These are phyloP conservation scores for Mareca penelope DNA, from an alignment of 2,797 vertebrate genomes.

Conservation along the genomic window DNA sequence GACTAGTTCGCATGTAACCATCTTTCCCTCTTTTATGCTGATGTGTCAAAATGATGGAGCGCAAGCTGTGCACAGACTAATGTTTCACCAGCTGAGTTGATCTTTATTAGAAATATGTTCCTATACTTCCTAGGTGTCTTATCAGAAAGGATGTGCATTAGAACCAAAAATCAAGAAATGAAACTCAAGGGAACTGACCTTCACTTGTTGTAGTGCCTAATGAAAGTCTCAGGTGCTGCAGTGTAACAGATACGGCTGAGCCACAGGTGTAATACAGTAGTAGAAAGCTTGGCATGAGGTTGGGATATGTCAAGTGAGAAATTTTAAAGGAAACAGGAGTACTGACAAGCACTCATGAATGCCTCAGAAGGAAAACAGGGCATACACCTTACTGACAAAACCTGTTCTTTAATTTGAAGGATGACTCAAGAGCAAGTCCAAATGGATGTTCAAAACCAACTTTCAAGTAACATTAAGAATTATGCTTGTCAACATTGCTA, in stretches of 20 bases:
- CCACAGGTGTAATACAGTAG: background rate
- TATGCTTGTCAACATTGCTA: background rate
- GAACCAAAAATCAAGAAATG: background rate
- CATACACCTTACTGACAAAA: background rate
- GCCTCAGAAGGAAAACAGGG: accelerated
- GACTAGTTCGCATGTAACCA: background rate
- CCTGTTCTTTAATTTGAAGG: background rate
- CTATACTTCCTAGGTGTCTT: background rate
- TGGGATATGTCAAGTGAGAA: background rate
- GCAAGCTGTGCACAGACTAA: background rate
- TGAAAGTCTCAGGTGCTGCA: background rate
- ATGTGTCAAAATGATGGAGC: background rate
- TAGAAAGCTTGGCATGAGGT: background rate
- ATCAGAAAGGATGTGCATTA: background rate
- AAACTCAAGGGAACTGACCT: background rate
- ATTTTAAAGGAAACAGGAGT: background rate
- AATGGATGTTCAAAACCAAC: background rate
- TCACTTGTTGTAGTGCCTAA: background rate
- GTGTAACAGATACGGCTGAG: background rate
- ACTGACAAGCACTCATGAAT: background rate
- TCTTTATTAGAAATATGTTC: background rate
- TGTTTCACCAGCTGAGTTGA: background rate
- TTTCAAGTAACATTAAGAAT: background rate
- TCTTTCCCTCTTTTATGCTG: background rate
- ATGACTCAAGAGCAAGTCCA: background rate